Conservation (phyloP, 2,888 invertebrate genomes). For the Volucella inanis region DNA sequence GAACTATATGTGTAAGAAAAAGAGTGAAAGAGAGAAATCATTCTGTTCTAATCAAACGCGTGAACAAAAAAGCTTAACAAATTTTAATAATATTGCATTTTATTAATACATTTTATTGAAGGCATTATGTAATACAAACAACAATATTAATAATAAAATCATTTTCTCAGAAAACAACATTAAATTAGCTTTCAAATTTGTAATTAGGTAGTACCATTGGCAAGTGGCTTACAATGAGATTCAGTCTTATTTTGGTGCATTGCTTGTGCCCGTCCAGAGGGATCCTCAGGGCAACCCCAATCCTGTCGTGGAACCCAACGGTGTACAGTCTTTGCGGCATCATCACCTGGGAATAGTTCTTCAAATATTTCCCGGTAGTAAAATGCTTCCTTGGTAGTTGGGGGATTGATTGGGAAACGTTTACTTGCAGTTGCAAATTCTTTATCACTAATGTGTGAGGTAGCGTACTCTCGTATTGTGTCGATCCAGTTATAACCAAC, state of each 20-base stretch:
- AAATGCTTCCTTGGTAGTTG: conserved; percentile 89
- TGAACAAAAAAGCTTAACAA: no score
- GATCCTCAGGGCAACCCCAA: conserved; percentile 83
- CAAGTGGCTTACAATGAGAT: neutral
- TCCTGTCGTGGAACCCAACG: conserved; percentile 82
- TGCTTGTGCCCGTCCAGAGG: conserved; percentile 82
- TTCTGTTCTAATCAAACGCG: no score
- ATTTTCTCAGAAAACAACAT: no score
- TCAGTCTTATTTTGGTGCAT: conserved; percentile 77
- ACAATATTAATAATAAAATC: no score
- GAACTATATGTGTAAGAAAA: no score
- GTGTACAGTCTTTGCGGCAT: conserved; percentile 81
- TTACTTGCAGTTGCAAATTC: conserved; percentile 83
- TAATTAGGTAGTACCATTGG: neutral
- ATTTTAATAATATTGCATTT: no score
- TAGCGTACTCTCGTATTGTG: conserved; percentile 83
- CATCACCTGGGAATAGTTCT: conserved; percentile 81
- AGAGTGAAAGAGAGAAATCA: no score
- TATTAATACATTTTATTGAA: no score
- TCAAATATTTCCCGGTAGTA: conserved; percentile 86
- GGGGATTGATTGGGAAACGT: conserved; percentile 88
- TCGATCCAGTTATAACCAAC: conserved; percentile 83
- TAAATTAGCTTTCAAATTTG: no score
- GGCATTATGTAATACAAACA: no score
- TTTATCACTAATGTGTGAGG: conserved; percentile 86